These are phyloP conservation scores for Teleopsis dalmanni DNA, from an alignment of 1,140 invertebrate genomes.

Conservation along the genomic window DNA sequence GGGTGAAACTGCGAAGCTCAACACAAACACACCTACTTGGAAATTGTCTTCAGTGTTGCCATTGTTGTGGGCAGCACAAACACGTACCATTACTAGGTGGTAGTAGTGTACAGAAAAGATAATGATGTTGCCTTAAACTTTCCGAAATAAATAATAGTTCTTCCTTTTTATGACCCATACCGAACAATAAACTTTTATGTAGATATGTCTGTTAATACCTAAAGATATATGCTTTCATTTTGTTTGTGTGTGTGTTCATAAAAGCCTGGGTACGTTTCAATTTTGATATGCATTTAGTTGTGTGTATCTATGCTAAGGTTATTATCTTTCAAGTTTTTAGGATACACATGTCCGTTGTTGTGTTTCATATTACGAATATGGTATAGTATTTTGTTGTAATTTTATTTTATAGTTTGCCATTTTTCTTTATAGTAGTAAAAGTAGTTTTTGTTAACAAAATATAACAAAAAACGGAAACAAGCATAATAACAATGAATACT, in stretches of 20 bases:
- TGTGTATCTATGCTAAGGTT: constrained; percentile 30
- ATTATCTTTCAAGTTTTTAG: constrained; percentile 39
- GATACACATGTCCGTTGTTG: background rate
- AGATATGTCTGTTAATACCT: background rate
- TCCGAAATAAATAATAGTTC: constrained; percentile 42
- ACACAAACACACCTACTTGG: too few relatives aligned
- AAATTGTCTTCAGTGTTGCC: too few relatives aligned
- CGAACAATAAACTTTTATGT: constrained; percentile 4
- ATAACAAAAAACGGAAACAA: background rate
- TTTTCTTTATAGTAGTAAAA: constrained; percentile 4
- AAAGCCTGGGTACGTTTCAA: too few relatives aligned
- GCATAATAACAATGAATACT: background rate
- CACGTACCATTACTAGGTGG: too few relatives aligned
- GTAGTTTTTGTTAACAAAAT: background rate
- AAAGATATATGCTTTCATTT: background rate
- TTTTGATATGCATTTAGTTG: too few relatives aligned
- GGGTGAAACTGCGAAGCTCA: too few relatives aligned
- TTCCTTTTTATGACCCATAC: background rate
- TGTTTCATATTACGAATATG: too few relatives aligned
- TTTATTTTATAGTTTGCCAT: constrained; percentile 2
- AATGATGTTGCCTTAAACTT: constrained; percentile 43
- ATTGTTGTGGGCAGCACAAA: too few relatives aligned
- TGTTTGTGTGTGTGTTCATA: background rate
- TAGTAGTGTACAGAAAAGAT: constrained; percentile 35
- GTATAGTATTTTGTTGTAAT: too few relatives aligned